Conservation (phyloP, 2,113 vertebrate species). For the Galeopterus variegatus region DNA sequence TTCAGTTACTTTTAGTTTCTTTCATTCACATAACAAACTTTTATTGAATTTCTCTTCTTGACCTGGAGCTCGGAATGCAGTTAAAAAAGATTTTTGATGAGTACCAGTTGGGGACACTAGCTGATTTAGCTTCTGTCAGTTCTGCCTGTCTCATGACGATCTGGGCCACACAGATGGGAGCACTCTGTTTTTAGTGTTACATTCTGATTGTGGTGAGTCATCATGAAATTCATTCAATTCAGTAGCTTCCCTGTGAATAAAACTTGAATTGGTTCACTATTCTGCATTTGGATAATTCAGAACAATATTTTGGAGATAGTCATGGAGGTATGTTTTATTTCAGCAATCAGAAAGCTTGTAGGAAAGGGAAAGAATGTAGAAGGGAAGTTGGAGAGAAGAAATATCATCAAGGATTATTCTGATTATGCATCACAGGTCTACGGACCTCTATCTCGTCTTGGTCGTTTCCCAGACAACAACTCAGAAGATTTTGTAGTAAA, state of each 20-base stretch:
- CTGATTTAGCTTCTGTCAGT: neutral
- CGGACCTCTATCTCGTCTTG: conserved; percentile 86
- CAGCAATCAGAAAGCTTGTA: conserved; percentile 94
- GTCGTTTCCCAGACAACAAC: conserved; percentile 88
- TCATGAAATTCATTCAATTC: neutral
- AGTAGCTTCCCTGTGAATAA: conserved; percentile 34
- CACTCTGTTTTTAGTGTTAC: neutral
- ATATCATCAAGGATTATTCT: conserved; percentile 89
- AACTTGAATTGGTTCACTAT: conserved; percentile 23
- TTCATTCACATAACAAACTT: conserved; percentile 41
- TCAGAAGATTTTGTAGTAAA: conserved; percentile 85
- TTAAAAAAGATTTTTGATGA: conserved; percentile 25
- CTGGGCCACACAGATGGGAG: neutral
- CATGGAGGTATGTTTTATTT: conserved; percentile 59
- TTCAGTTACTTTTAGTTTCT: conserved; percentile 32
- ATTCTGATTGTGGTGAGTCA: neutral
- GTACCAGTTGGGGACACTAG: neutral
- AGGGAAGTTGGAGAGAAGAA: conserved; percentile 88
- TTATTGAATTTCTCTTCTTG: neutral
- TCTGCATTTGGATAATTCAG: neutral
- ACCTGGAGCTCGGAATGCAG: neutral
- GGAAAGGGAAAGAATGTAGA: conserved; percentile 89
- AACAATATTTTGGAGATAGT: conserved; percentile 68
- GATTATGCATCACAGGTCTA: conserved; percentile 90
- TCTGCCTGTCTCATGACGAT: neutral